Evolutionary conservation across 2,888 invertebrate genomes (phyloP).

Genomic region (Drosophila recens): DNA sequence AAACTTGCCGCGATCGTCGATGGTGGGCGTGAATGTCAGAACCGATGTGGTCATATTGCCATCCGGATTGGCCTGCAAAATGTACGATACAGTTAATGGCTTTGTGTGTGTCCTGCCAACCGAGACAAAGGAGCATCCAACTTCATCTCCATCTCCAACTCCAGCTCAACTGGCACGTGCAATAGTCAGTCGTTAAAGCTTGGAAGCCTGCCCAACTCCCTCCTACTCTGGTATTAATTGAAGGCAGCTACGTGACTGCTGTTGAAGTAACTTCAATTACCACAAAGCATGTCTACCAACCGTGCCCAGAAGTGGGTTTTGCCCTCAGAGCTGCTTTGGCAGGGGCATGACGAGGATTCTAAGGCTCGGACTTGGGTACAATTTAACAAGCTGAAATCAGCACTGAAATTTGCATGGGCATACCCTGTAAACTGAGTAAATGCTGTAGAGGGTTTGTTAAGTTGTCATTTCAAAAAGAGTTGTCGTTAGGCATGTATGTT

Average conservation of each 20-base stretch:
- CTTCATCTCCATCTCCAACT: conserved; percentile 5
- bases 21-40: conserved; percentile 91
- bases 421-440: conserved; percentile 52
- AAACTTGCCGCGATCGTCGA: conserved; percentile 92
- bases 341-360: conserved; percentile 1
- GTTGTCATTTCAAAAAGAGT: neutral
- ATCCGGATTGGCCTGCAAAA: conserved; percentile 86
- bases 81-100: conserved; percentile 46
- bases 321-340: conserved; percentile 1
- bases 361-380: conserved; percentile 14
- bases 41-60: conserved; percentile 92
- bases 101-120: conserved; percentile 36
- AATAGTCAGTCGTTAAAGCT: conserved; percentile 59
- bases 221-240: conserved; percentile 66
- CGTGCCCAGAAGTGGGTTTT: conserved; percentile 13
- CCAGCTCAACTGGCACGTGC: conserved; percentile 47
- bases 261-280: conserved; percentile 76
- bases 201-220: neutral
- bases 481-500: no score
- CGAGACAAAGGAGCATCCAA: conserved; percentile 44
- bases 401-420: conserved; percentile 63
- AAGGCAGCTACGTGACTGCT: conserved; percentile 75
- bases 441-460: conserved; percentile 17
- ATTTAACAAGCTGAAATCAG: conserved; percentile 55
- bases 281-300: conserved; percentile 68